phyloP scores from a whole-genome alignment of 2,797 vertebrate species.

The Mormyrus proboscirostris region DNA sequence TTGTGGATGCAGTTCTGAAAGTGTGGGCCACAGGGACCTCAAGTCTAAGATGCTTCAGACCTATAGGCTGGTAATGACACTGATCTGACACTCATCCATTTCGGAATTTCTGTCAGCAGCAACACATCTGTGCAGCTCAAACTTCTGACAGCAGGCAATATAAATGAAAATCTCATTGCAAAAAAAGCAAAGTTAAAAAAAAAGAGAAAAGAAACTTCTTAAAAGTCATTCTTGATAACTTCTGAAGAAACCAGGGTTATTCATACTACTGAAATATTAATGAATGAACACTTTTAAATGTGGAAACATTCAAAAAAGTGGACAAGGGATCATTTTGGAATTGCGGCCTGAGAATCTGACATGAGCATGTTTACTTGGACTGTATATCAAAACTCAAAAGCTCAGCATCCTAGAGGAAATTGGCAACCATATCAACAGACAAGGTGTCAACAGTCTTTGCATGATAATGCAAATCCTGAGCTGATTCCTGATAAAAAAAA shows the following conservation, averaged over 20 bases:
- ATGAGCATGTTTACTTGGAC: background rate
- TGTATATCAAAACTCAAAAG: background rate
- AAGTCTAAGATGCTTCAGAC: constrained; percentile 59
- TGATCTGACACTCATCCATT: constrained; percentile 60
- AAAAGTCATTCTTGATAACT: constrained; percentile 18
- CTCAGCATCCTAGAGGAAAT: background rate
- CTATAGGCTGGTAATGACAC: constrained; percentile 60
- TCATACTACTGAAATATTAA: constrained; percentile 3
- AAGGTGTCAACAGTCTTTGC: background rate
- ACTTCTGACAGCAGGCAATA: constrained; percentile 51
- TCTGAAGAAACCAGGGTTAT: background rate
- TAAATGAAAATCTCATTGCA: constrained; percentile 48
- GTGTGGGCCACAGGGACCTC: constrained; percentile 51
- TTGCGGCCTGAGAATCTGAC: background rate
- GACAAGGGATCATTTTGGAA: background rate
- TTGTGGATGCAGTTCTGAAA: constrained; percentile 43
- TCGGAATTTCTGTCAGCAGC: constrained; percentile 56
- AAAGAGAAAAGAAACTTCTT: constrained; percentile 32
- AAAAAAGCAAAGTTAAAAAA: constrained; percentile 38
- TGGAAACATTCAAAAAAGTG: background rate
- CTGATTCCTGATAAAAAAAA: background rate
- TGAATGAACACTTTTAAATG: background rate
- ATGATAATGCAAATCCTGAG: background rate
- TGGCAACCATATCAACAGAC: background rate
- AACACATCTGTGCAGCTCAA: constrained; percentile 53